Percentiles rank a stretch among this genome's conserved stretches.
Conservation (phyloP, 2,113 vertebrate genomes). For the Colinus virginianus region DNA sequence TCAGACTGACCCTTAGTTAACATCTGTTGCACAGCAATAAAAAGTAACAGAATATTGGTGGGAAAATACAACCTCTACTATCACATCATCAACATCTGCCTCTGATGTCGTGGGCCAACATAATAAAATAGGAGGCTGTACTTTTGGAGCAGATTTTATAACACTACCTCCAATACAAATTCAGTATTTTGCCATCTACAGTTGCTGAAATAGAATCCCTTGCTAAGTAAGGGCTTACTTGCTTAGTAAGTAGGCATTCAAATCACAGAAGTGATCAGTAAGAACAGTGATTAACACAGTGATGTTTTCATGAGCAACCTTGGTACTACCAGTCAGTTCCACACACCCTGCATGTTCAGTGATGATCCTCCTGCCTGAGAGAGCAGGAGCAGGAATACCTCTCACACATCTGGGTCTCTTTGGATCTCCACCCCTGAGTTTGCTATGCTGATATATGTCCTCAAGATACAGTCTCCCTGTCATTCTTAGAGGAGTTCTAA, state of each 20-base stretch:
- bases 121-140: too few species aligned
- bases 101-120: too few species aligned
- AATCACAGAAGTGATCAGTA: not conserved
- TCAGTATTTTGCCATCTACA: not conserved
- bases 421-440: not conserved
- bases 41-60: too few species aligned
- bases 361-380: accelerated
- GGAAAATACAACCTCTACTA: too few species aligned
- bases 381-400: accelerated
- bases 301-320: not conserved
- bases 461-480: not conserved
- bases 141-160: not conserved
- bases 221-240: accelerated
- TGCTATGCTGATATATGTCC: not conserved
- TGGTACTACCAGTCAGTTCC: not conserved
- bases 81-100: too few species aligned
- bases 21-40: too few species aligned
- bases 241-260: not conserved
- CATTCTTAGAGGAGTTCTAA: not conserved
- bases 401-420: not conserved
- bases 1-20: too few species aligned
- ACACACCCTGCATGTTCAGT: accelerated
- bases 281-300: not conserved
- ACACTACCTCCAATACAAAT: accelerated
- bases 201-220: not conserved